Evolutionary conservation across 2,888 invertebrate species (phyloP), one percentile per base, ranked within the genome.

Genomic region (Fissipunctia ypsillon): DNA sequence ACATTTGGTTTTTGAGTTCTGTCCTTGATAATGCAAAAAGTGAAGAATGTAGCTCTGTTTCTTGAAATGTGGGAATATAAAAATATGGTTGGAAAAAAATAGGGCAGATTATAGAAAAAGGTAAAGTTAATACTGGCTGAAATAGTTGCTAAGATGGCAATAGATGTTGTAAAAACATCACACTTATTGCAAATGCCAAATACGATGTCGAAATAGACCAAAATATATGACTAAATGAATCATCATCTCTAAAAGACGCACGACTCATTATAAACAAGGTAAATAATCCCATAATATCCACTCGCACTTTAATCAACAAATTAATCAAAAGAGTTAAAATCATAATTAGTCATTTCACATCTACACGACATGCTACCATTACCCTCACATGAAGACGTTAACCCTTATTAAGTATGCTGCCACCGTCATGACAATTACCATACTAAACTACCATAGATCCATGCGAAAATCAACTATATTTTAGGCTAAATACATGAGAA

Each of bases 381-480:
- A 86, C 86, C 87, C 73, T 57, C 69, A 61, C 60, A 41, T 77
- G 59, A 65, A 84, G 75, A 73, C 77, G 70, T 86, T 87, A 86
- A 87, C 83, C 83, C 83, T 71, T 73, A 84, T 90, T 88, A 78
- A 80, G 73, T 86, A 91, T 90, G 88, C 91, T 79, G 74, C 70
- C 64, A 77, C 79, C 83, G 87, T 84, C 64, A 77, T 68, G 73
- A 73, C 90, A 91, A 93, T 93, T 92, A 93, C 90, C 91, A 92
- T 93, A 89, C 85, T 81, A 87, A 88, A 89, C 88, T 86, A 90
- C 86, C 84, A 82, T 85, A 86, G 86, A 87, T 87, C 79, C 83
- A 84, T 81, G 81, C 81, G 73, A 85, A 86, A 84, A 75, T 60
- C 75, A 76, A 70, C 83, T 77, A 87, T 87, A 86, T 90, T 91